Base-by-base conservation (phyloP, 2,113 vertebrate genomes). In the Bufo gargarizans region DNA sequence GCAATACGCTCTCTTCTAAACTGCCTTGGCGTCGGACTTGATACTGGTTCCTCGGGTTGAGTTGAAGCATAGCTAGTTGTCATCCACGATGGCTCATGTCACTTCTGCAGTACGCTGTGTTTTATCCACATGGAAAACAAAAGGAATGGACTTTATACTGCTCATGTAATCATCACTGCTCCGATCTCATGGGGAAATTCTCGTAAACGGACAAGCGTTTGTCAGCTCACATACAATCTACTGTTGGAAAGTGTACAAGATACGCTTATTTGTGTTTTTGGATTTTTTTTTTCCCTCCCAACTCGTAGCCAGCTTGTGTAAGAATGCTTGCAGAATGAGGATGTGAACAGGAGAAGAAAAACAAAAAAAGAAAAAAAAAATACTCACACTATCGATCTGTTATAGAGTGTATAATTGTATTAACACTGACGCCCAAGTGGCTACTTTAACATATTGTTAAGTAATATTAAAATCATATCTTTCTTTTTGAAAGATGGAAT, bases 401-500 rank as follows among this genome's bases (percentile, higher is more conserved):
- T 96, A 96, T 96, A 97, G 97, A 97, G 97, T 97, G 97, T 99
- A 95, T 97, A 97, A 94, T 97, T 98, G 97, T 97, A 98, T 98
- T 99, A 99, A 99, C 97, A 99, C 97, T 97, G 97, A 98, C 97
- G 98, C 98, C 97, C 95, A 95, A 96, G 96, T 95, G 98, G 97
- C 97, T 98, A 97, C 97, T 97, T 99, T 99, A 99, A 99, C 98
- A 99, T 99, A 99, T 99, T 99, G 98, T 99, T 99, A 99, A 99
- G 97, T 98, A 97, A 98, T 99, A 99, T 99, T 98, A 98, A 99
- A 98, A 96, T 98, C 97, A 98, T 98, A 96, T 99, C 98, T 99
- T 99, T 99, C 98, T 99, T 99, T 99, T 99, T 99, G 98, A 99
- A 99, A 99, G 98, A 99, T 99, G 97, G 97, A 99, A 99, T 98